These are phyloP conservation scores for Iphiclides podalirius DNA, from an alignment of 2,888 invertebrate genomes.

Conservation along the genomic window DNA sequence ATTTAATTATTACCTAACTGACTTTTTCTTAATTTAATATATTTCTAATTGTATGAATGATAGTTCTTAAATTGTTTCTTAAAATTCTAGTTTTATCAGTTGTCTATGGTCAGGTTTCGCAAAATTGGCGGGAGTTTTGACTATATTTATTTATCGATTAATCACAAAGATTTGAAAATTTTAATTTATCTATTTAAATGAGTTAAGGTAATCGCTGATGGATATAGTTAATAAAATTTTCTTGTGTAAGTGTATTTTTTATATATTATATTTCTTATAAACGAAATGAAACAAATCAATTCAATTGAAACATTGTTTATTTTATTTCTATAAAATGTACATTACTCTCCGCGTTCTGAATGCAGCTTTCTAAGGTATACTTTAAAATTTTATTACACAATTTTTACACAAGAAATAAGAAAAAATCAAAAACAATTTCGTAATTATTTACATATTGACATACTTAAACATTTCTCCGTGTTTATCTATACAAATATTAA, in stretches of 20 bases:
- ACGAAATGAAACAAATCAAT: constrained; percentile 36
- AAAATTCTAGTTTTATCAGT: too few relatives aligned
- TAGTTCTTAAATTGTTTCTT: too few relatives aligned
- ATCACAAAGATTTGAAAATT: too few relatives aligned
- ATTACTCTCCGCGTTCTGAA: constrained; percentile 50
- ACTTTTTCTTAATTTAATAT: too few relatives aligned
- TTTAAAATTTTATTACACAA: constrained; percentile 41
- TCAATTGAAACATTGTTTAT: constrained; percentile 66
- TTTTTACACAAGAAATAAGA: constrained; percentile 46
- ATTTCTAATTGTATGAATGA: too few relatives aligned
- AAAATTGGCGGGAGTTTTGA: constrained; percentile 6
- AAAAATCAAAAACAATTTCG: constrained; percentile 35
- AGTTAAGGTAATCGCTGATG: too few relatives aligned
- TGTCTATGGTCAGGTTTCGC: background rate
- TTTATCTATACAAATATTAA: constrained; percentile 31
- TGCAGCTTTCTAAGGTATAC: constrained; percentile 51
- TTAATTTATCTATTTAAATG: too few relatives aligned
- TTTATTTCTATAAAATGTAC: constrained; percentile 75
- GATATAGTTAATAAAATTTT: too few relatives aligned
- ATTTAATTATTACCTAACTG: too few relatives aligned
- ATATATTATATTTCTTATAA: too few relatives aligned
- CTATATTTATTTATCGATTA: too few relatives aligned
- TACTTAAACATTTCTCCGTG: constrained; percentile 33
- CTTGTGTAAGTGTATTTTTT: too few relatives aligned
- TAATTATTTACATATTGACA: constrained; percentile 53